Conservation (phyloP, 2,888 invertebrate genomes). For the Erebia epiphron region DNA sequence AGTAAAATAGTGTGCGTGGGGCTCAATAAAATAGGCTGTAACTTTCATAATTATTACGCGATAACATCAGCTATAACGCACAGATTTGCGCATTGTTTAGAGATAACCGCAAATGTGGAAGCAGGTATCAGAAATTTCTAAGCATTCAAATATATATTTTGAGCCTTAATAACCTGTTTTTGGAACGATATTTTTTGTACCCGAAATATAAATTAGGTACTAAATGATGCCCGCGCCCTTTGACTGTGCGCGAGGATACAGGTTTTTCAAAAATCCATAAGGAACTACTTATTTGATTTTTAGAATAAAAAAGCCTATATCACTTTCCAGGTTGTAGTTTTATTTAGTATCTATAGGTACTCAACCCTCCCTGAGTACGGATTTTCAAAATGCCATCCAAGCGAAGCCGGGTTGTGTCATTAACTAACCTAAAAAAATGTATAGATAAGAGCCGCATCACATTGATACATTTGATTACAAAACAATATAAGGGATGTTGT, state of each 20-base stretch:
- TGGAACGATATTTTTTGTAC: too few relatives aligned
- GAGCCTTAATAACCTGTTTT: too few relatives aligned
- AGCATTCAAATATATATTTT: not conserved
- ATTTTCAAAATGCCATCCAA: too few relatives aligned
- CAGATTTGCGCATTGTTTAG: conserved; percentile 31
- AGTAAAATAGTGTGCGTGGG: conserved; percentile 40
- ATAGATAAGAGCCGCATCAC: conserved; percentile 28
- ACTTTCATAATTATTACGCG: conserved; percentile 38
- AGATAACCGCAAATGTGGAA: conserved; percentile 19
- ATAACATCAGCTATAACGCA: conserved; percentile 30
- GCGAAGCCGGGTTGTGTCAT: too few relatives aligned
- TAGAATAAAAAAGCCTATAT: not conserved
- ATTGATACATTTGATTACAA: conserved; percentile 73
- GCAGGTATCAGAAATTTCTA: conserved; percentile 3
- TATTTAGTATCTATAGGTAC: too few relatives aligned
- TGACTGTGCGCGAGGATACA: too few relatives aligned
- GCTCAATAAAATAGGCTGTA: conserved; percentile 41
- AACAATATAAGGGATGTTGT: conserved; percentile 69
- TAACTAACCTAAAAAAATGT: not conserved
- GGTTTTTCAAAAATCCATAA: too few relatives aligned
- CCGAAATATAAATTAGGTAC: too few relatives aligned
- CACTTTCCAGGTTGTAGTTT: too few relatives aligned
- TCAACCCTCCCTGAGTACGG: too few relatives aligned
- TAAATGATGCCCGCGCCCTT: too few relatives aligned
- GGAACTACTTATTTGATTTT: too few relatives aligned